phyloP scores from a whole-genome alignment of 2,888 invertebrate genomes.

The Drosophila birchii region DNA sequence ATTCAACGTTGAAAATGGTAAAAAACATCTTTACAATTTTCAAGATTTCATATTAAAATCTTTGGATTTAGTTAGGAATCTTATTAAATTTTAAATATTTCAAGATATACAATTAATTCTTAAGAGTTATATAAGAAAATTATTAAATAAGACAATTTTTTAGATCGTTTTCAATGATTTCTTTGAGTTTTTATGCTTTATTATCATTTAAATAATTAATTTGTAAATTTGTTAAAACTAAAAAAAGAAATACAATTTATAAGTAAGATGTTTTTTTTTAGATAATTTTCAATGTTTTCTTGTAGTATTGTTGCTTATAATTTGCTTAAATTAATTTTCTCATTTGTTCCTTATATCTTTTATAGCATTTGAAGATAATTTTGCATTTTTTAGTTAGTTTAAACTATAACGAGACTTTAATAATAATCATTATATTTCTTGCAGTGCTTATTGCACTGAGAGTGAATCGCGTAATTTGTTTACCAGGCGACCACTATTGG shows the following conservation, averaged over 20 bases:
- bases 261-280: no score
- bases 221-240: no score
- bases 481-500: conserved; percentile 57
- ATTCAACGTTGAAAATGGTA: background rate
- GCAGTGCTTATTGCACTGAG: conserved; percentile 14
- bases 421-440: background rate
- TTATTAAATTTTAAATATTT: background rate
- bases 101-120: background rate
- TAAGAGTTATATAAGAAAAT: background rate
- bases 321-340: background rate
- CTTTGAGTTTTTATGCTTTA: background rate
- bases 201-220: no score
- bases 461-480: conserved; percentile 74
- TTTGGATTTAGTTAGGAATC: no score
- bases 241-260: no score
- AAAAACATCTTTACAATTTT: background rate
- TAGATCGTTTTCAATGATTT: background rate
- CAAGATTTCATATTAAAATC: no score
- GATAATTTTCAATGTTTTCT: background rate
- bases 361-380: no score
- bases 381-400: no score
- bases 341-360: no score
- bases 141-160: no score
- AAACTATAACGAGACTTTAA: no score
- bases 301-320: background rate